phyloP scores from a whole-genome alignment of 2,113 vertebrate species.

The Periophthalmus modestus region DNA sequence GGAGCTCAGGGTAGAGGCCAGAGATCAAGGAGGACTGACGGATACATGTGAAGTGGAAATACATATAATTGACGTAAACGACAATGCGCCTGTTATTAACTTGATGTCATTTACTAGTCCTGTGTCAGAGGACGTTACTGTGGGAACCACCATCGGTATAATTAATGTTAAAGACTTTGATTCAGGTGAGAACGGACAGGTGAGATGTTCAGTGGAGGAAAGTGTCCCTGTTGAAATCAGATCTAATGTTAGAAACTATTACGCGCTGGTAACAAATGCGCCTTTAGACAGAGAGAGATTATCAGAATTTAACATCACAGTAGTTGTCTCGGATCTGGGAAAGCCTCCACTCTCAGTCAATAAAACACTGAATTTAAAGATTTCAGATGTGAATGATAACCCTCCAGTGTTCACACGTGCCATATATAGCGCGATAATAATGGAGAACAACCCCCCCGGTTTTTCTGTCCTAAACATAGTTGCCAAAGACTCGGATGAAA shows the following conservation, averaged over 20 bases:
- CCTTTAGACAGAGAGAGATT: constrained; percentile 57
- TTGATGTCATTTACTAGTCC: constrained; percentile 61
- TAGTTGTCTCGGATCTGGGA: constrained; percentile 41
- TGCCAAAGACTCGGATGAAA: no score
- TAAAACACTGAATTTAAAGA: constrained; percentile 23
- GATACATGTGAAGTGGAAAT: constrained; percentile 61
- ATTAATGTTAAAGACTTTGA: constrained; percentile 67
- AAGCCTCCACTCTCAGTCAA: constrained; percentile 24
- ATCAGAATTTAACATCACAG: constrained; percentile 52
- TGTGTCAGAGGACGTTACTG: constrained; percentile 57
- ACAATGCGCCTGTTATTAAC: constrained; percentile 61
- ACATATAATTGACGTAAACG: constrained; percentile 62
- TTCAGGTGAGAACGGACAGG: constrained; percentile 59
- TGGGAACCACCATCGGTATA: constrained; percentile 62
- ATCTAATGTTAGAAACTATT: constrained; percentile 66
- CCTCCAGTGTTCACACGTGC: no score
- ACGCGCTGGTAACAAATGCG: constrained; percentile 50
- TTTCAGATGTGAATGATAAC: no score
- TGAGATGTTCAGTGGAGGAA: constrained; percentile 48
- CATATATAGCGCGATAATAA: no score
- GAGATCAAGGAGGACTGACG: constrained; percentile 63
- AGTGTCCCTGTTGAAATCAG: constrained; percentile 58
- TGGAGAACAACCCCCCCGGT: no score
- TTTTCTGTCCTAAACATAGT: constrained; percentile 69
- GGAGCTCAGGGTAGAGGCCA: constrained; percentile 63